Base-by-base conservation (phyloP, 1,140 invertebrate genomes). In the Spodoptera frugiperda region DNA sequence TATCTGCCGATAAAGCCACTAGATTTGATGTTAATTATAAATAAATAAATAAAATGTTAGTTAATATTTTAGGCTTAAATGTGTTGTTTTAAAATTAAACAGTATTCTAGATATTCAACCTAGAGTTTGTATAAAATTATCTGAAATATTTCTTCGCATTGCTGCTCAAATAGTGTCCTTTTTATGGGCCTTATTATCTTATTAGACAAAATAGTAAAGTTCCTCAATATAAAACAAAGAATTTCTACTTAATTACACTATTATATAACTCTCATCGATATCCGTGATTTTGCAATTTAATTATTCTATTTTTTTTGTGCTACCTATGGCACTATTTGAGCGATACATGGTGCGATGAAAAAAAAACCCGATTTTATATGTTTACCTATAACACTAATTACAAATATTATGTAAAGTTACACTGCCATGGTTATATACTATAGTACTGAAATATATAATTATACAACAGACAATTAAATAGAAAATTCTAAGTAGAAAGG, bases 381-480 rank as follows among this genome's bases (percentile, higher is more conserved):
- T n/a, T 17, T 61, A 61, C 39, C 17, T 61, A n/a, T 9, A 12
- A 55, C 54, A 61, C 57, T 39, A 44, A 61, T 44, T 61, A 61
- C 33, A 61, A 17, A 44, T 44, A 61, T 19, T 9, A 61, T 15
- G 11, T 61, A 17, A 61, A 61, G 17, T 17, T 44, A 61, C 57
- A 61, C 57, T 61, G 57, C 57, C 57, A 61, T 39, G 9, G 6
- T 39, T 39, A 39, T 39, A 39, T 4, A 39, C 33, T 39, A 1
- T 17, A 61, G 44, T 17, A 61, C 9, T 14, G 33, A n/a, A n/a
- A 59, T 8, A 0, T 33, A 59, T 12, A 15, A 6, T 10, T 59
- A 59, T 33, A 33, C n/a, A 39, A 33, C 10, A 61, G 57, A 61
- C 25, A 6, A 39, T 39, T 39, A 30, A 30, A 33, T n/a, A n/a